Conservation (phyloP, 2,888 invertebrate genomes). For the Alloplasta piceator region DNA sequence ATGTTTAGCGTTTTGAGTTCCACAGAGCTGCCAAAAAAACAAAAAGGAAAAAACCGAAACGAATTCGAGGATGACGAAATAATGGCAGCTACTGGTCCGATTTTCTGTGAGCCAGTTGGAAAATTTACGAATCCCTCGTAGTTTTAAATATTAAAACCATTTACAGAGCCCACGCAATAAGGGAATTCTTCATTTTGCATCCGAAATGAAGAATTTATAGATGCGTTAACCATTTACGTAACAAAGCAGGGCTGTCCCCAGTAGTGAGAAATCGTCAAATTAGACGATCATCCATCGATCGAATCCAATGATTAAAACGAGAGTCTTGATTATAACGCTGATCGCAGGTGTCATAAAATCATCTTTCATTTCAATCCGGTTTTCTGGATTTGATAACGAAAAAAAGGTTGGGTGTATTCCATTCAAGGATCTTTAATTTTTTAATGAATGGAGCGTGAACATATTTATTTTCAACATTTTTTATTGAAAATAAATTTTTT, state of each 20-base stretch:
- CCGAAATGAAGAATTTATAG: conserved; percentile 18
- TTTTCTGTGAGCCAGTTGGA: conserved; percentile 24
- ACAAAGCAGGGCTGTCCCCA: conserved; percentile 53
- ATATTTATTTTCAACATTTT: too few relatives aligned
- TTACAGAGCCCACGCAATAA: conserved; percentile 6
- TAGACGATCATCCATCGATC: conserved; percentile 29
- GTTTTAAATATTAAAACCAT: conserved; percentile 17
- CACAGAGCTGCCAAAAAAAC: conserved; percentile 10
- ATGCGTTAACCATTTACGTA: conserved; percentile 22
- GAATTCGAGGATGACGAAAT: conserved; percentile 14
- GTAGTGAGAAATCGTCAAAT: conserved; percentile 16
- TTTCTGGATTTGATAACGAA: neutral
- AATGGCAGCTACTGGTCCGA: neutral
- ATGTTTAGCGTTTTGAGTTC: conserved; percentile 27
- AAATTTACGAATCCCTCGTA: conserved; percentile 20
- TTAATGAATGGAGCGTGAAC: neutral
- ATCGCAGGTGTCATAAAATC: too few relatives aligned
- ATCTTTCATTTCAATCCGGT: too few relatives aligned
- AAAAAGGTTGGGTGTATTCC: neutral
- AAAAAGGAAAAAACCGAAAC: too few relatives aligned
- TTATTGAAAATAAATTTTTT: too few relatives aligned
- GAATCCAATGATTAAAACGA: conserved; percentile 26
- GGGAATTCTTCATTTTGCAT: conserved; percentile 4
- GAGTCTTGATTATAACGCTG: conserved; percentile 5
- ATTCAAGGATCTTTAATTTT: neutral